Base-by-base conservation (phyloP, 2,113 vertebrate genomes). In the Silurus meridionalis region DNA sequence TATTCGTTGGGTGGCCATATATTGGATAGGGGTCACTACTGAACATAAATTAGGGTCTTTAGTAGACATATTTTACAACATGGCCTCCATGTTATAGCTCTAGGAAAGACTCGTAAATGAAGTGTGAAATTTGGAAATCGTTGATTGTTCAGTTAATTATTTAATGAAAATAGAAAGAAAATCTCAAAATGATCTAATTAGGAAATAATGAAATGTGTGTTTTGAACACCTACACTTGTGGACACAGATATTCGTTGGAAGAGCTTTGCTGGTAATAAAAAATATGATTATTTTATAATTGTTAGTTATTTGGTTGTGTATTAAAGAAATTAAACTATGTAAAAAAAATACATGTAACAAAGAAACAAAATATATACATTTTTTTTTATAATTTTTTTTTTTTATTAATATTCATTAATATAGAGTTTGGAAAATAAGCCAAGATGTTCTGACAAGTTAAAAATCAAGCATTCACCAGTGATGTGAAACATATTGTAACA, bases 1-100 rank as follows among this genome's bases (percentile, higher is more conserved):
- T 53, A 86, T 66, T 74, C 77, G 74, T 78, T 46, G 4, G 17
- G 7, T 46, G 13, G 55, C 48, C 13, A n/a, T 64, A 52, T 83
- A 17, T 15, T 14, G 57, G 58, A 83, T 67, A n/a, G 72, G 85
- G 21, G 72, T 75, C 48, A 23, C 72, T 52, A 50, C 21, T 77
- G 50, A 10, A 52, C 48, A 13, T 52, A 52, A 75, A 53, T 82
- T 80, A 66, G 15, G 9, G 74, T 75, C 71, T 55, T 48, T 21
- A 11, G 60, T 63, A 48, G 67, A 80, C 48, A 64, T 83, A 72
- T 72, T 82, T 86, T 82, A 74, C n/a, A 82, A 46, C 23, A 53
- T 63, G 37, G 48, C 25, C 71, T 46, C 37, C 55, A 15, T 28
- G 50, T 58, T 48, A n/a, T 28, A 64, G 52, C 46, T 78, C 64